phyloP scores from a whole-genome alignment of 2,113 vertebrate genomes.

The Eurystomus gularis region DNA sequence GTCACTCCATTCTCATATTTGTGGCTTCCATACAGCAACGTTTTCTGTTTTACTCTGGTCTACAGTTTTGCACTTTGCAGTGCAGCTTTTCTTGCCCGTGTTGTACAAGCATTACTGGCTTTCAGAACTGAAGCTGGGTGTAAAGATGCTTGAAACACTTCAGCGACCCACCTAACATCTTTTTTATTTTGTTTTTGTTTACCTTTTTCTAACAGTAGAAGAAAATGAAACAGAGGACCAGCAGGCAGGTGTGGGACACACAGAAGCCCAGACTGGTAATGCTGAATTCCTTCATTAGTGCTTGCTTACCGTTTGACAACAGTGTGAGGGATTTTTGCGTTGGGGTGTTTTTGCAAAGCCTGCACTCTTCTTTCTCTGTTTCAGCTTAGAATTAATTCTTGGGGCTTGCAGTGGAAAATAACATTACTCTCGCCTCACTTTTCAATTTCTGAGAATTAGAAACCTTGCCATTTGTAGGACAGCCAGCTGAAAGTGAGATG shows the following conservation, averaged over 20 bases:
- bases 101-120: slow-evolving; percentile 30
- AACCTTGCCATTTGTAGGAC: slow-evolving; percentile 10
- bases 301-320: slow-evolving; percentile 71
- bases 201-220: slow-evolving; percentile 85
- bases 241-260: slow-evolving; percentile 82
- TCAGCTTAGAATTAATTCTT: slow-evolving; percentile 42
- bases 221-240: slow-evolving; percentile 87
- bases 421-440: neutral
- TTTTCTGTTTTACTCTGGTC: slow-evolving; percentile 22
- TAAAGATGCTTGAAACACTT: slow-evolving; percentile 15
- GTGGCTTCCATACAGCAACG: slow-evolving; percentile 10
- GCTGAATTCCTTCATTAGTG: slow-evolving; percentile 75
- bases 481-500: neutral
- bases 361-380: slow-evolving; percentile 23
- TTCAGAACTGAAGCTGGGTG: neutral
- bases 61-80: slow-evolving; percentile 27
- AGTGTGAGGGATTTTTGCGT: slow-evolving; percentile 16
- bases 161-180: slow-evolving; percentile 19
- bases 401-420: slow-evolving; percentile 29
- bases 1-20: slow-evolving; percentile 13
- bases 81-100: slow-evolving; percentile 52
- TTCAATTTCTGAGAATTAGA: slow-evolving; percentile 11
- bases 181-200: slow-evolving; percentile 38
- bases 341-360: slow-evolving; percentile 26
- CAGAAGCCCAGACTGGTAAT: slow-evolving; percentile 85